Percentiles rank a stretch among this genome's conserved stretches.
Conservation (phyloP, 2,797 vertebrate species). For the Miichthys miiuy region DNA sequence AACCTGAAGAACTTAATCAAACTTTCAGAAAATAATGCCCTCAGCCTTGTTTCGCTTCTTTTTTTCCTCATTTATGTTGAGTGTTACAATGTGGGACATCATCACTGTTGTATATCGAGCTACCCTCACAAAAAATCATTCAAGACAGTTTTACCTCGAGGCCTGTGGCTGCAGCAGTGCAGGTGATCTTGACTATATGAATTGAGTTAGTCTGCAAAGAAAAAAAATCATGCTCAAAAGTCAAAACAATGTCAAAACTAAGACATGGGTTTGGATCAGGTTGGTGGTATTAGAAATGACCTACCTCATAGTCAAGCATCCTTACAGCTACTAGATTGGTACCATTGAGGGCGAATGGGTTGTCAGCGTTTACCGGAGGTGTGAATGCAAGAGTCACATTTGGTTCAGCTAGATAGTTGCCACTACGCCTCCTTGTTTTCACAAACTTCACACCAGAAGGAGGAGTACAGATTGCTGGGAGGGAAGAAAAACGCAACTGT, state of each 20-base stretch:
- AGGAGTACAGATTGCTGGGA: conserved; percentile 48
- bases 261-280: neutral
- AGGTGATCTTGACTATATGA: accelerated
- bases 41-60: neutral
- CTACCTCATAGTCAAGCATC: conserved; percentile 81
- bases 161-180: accelerated
- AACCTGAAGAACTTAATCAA: neutral
- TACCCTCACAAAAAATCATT: neutral
- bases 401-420: accelerated
- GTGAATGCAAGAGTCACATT: conserved; percentile 27
- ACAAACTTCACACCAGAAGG: accelerated
- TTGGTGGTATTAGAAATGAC: neutral
- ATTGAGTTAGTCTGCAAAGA: accelerated
- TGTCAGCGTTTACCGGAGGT: accelerated
- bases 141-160: conserved; percentile 21
- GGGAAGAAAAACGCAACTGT: conserved; percentile 4
- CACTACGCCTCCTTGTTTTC: conserved; percentile 75
- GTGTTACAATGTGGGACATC: neutral
- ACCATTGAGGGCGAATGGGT: conserved; percentile 42
- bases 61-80: neutral
- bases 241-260: neutral
- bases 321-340: conserved; percentile 3
- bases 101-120: neutral
- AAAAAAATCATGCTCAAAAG: neutral
- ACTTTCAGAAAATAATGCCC: neutral